phyloP scores from a whole-genome alignment of 1,140 invertebrate genomes.

The Lepidurus packardi region DNA sequence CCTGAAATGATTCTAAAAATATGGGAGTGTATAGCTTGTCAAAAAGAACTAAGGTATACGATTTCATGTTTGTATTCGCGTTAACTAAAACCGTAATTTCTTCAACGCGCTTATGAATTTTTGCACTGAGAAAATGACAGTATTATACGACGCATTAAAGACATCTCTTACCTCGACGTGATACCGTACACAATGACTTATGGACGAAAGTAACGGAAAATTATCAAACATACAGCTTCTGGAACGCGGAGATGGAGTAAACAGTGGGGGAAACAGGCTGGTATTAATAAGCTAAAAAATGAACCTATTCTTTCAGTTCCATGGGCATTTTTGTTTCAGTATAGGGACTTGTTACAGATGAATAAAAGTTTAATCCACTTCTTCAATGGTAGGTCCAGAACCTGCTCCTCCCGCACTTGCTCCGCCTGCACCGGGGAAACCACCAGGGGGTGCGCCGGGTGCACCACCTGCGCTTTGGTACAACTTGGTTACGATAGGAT shows the following conservation, averaged over 20 bases:
- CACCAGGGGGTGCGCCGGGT: slow-evolving; percentile 41
- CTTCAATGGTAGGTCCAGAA: slow-evolving; percentile 50
- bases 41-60: not conserved
- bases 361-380: slow-evolving; percentile 47
- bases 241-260: not conserved
- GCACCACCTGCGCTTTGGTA: slow-evolving; percentile 51
- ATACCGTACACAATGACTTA: slow-evolving; percentile 4
- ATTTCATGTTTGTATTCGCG: slow-evolving; percentile 5
- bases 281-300: not conserved
- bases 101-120: not conserved
- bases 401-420: slow-evolving; percentile 39
- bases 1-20: no score
- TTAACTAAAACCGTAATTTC: slow-evolving; percentile 11
- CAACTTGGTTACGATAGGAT: slow-evolving; percentile 69
- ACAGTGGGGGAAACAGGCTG: not conserved
- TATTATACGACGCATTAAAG: not conserved
- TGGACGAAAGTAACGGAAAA: slow-evolving; percentile 12
- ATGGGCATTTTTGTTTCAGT: not conserved
- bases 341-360: not conserved
- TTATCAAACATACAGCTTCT: slow-evolving; percentile 4
- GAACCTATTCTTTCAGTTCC: not conserved
- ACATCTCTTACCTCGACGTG: not conserved
- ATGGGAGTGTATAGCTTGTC: no score
- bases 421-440: slow-evolving; percentile 36
- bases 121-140: slow-evolving; percentile 2